Evolutionary conservation across 1,140 invertebrate species (phyloP).

Genomic region (Zophobas morio): DNA sequence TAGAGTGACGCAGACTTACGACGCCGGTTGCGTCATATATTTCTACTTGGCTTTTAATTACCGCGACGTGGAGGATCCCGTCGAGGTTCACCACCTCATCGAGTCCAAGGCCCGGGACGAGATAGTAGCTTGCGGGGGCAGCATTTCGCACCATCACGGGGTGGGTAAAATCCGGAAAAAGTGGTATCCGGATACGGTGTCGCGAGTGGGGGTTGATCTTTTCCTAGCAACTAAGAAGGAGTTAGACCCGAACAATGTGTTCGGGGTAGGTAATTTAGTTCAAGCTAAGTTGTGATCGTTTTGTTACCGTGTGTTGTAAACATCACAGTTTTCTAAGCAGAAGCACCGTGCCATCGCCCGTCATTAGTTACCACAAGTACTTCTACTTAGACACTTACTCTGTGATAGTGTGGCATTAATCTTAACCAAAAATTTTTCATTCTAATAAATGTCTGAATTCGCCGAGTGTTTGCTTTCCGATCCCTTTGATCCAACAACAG

Average conservation of each 20-base stretch:
- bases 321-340: neutral
- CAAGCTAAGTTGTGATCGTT: constrained; percentile 59
- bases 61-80: constrained; percentile 77
- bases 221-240: constrained; percentile 87
- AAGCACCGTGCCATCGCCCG: neutral
- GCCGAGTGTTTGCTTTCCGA: neutral
- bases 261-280: constrained; percentile 84
- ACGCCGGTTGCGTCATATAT: constrained; percentile 97
- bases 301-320: neutral
- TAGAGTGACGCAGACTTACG: constrained; percentile 96
- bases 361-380: neutral
- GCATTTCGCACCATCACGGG: constrained; percentile 97
- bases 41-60: constrained; percentile 98
- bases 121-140: constrained; percentile 92
- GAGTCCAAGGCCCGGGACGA: constrained; percentile 91
- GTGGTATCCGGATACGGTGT: constrained; percentile 87
- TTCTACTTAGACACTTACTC: constrained; percentile 7
- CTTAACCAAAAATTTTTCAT: constrained; percentile 4
- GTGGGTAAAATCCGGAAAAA: constrained; percentile 92
- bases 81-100: constrained; percentile 87
- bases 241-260: constrained; percentile 95
- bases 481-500: constrained; percentile 1
- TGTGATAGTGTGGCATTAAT: constrained; percentile 22
- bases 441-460: constrained; percentile 25
- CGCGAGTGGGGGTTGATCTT: constrained; percentile 80